Evolutionary conservation across 1,140 invertebrate genomes (phyloP), one percentile per base, ranked within the genome.

Genomic region (Ceratitis capitata): DNA sequence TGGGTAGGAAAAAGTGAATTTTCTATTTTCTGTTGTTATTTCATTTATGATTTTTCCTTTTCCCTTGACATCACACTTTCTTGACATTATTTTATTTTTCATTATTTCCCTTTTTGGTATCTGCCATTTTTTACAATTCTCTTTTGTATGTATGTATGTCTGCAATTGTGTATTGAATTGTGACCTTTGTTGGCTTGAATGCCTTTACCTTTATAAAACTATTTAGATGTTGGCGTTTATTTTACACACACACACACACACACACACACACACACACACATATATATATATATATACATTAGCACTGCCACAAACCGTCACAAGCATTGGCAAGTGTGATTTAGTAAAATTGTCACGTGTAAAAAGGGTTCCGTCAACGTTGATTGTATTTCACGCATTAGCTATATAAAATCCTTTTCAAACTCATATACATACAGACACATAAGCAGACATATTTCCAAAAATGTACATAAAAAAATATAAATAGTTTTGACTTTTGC

Each of bases 321-420:
- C n/a, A n/a, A n/a, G n/a, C n/a, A 29, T 64, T 64, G 10, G 3
- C 12, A 6, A 5, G 58, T 3, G 2, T 23, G 69, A 78, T 78
- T 82, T 83, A 14, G 74, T 32, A 82, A 82, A 85, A 53, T 82
- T 85, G 85, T 85, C 78, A 85, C 85, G 74, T 85, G 53, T 85
- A 42, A 85, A 85, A 85, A 85, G 82, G 85, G 85, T 85, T 85
- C 51, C 84, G 23, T 26, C 3, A 7, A 53, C n/a, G 29, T 64
- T 45, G 29, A 23, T 29, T 61, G 53, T 45, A 53, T 42, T 78
- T 42, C 10, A 47, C 69, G 45, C 69, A 78, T 78, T 78, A 78
- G 42, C 35, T 12, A 23, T 45, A 45, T n/a, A 42, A n/a, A 53
- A 9, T 47, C 51, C 19, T 4, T 35, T 14, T 61, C 26, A 29